Conservation (phyloP, 2,113 vertebrate genomes). For the Dissostichus mawsoni region DNA sequence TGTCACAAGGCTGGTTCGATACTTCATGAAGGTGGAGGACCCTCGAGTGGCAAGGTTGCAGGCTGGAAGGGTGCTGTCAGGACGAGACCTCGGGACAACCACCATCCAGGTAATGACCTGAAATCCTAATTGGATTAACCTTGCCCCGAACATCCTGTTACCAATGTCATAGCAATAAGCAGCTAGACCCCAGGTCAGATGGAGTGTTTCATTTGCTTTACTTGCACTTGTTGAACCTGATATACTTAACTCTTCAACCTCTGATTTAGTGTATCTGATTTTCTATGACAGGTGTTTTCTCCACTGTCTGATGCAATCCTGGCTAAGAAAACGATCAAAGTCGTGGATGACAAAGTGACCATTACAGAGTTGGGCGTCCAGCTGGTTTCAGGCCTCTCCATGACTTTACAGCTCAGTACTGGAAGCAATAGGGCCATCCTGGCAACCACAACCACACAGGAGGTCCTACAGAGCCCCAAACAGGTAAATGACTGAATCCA, state of each 20-base stretch:
- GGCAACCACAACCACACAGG: conserved; percentile 88
- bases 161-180: neutral
- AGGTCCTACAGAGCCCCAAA: conserved; percentile 87
- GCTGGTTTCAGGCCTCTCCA: conserved; percentile 89
- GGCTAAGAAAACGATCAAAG: conserved; percentile 91
- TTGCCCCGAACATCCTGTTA: neutral
- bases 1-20: conserved; percentile 89
- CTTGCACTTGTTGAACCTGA: neutral
- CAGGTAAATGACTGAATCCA: conserved; percentile 82
- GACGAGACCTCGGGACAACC: conserved; percentile 92
- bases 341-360: conserved; percentile 94
- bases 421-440: conserved; percentile 92
- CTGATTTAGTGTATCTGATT: neutral
- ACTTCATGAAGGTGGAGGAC: conserved; percentile 95
- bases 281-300: conserved; percentile 88
- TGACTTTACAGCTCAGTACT: conserved; percentile 92
- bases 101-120: conserved; percentile 87
- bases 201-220: neutral
- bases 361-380: conserved; percentile 92
- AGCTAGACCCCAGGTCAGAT: neutral
- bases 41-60: conserved; percentile 88
- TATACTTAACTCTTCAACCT: neutral
- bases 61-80: conserved; percentile 87
- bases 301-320: conserved; percentile 91
- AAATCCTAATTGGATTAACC: neutral